Evolutionary conservation across 2,113 vertebrate genomes (phyloP).

Genomic region (Pelecanus crispus): DNA sequence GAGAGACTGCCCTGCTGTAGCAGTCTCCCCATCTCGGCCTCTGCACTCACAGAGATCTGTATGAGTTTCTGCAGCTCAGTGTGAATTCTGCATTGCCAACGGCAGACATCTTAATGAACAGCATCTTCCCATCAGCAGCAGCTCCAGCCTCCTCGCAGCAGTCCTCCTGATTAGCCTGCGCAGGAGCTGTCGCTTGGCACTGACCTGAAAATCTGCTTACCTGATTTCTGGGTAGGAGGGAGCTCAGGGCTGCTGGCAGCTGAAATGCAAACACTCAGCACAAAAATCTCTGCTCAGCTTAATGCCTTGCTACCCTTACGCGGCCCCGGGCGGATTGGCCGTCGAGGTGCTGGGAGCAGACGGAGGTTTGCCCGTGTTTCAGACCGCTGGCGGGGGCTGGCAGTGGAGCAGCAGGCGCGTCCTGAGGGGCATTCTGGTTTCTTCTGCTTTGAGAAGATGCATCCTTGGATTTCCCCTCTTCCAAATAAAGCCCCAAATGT

Average conservation of each 20-base stretch:
- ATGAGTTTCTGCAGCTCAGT: neutral
- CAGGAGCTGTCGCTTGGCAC: neutral
- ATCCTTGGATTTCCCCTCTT: neutral
- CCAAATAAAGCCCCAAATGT: neutral
- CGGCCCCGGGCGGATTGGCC: neutral
- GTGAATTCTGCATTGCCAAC: neutral
- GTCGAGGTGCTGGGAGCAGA: neutral
- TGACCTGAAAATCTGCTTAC: neutral
- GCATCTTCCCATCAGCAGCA: conserved; percentile 4
- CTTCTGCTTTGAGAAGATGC: conserved; percentile 6
- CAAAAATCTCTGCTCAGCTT: neutral
- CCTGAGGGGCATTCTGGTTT: neutral
- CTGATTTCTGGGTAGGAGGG: neutral
- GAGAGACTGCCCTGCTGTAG: neutral
- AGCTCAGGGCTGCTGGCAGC: neutral
- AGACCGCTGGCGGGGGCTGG: neutral
- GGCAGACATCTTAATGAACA: conserved; percentile 28
- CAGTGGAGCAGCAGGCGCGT: rapidly evolving
- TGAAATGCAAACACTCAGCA: neutral
- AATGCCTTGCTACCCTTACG: neutral
- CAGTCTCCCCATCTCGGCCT: neutral
- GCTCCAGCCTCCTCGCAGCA: conserved; percentile 25
- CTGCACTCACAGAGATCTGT: neutral
- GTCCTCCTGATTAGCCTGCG: neutral
- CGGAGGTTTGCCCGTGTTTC: neutral